Evolutionary conservation across 1,140 invertebrate species (phyloP).

Genomic region (Drusus annulatus): DNA sequence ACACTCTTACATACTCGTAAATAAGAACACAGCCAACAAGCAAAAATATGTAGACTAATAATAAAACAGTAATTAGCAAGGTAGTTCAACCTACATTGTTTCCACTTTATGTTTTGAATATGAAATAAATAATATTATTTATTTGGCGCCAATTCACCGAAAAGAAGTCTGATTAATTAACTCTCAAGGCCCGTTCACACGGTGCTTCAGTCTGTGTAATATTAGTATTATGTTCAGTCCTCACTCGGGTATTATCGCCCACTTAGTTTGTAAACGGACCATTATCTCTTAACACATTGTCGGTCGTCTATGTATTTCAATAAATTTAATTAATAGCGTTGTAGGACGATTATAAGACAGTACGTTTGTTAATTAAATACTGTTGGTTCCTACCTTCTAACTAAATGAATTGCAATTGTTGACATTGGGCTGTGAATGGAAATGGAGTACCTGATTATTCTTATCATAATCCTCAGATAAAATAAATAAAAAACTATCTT

Average conservation of each 20-base stretch:
- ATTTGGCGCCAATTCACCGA: slow-evolving; percentile 30
- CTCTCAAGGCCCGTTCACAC: slow-evolving; percentile 20
- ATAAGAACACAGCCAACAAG: too few species aligned
- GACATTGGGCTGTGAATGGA: too few species aligned
- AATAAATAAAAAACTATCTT: too few species aligned
- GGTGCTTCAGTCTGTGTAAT: neutral
- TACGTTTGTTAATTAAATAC: too few species aligned
- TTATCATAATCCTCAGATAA: too few species aligned
- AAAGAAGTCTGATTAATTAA: slow-evolving; percentile 26
- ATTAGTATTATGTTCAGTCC: neutral
- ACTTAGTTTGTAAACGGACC: slow-evolving; percentile 4
- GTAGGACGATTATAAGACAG: too few species aligned
- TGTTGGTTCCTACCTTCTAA: too few species aligned
- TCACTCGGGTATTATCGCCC: slow-evolving; percentile 12
- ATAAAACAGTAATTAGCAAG: neutral
- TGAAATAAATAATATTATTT: slow-evolving; percentile 6
- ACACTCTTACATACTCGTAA: too few species aligned
- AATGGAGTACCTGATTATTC: too few species aligned
- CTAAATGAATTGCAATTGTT: too few species aligned
- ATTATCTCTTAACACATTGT: slow-evolving; percentile 11
- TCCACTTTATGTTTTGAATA: neutral
- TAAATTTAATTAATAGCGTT: neutral
- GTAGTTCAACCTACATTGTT: neutral
- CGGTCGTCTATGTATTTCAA: neutral
- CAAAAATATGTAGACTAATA: too few species aligned